A percentile compares a stretch with the other conserved stretches of the same genome.
Conservation (phyloP, 2,797 vertebrate species). For the Enoplosus armatus region DNA sequence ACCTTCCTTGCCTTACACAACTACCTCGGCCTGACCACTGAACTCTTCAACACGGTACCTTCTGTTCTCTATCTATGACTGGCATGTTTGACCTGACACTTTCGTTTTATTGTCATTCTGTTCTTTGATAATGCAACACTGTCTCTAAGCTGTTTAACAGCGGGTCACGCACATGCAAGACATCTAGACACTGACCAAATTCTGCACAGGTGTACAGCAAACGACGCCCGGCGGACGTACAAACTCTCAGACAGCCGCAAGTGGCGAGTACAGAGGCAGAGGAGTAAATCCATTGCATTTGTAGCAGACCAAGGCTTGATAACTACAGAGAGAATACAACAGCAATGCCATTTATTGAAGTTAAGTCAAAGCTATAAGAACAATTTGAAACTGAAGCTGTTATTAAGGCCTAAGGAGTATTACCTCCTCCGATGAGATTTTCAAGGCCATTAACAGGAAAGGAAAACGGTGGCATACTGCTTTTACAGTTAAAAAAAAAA, state of each 20-base stretch:
- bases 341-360: neutral
- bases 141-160: neutral
- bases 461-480: too few relatives aligned
- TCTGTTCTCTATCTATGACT: neutral
- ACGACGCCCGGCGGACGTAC: neutral
- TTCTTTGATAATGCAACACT: neutral
- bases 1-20: slow-evolving; percentile 95
- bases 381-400: neutral
- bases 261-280: neutral
- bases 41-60: slow-evolving; percentile 93
- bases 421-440: neutral
- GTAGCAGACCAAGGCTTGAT: neutral
- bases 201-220: too few relatives aligned
- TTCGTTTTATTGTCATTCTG: neutral
- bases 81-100: neutral
- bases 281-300: neutral
- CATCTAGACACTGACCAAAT: too few relatives aligned
- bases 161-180: neutral
- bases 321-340: neutral
- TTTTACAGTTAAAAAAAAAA: too few relatives aligned
- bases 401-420: neutral
- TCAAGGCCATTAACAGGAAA: too few relatives aligned
- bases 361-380: neutral
- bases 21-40: slow-evolving; percentile 95
- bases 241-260: neutral